Percentiles rank a stretch among this genome's conserved stretches.
These are phyloP conservation scores for Cryptoblepharus egeriae DNA, from an alignment of 2,797 vertebrate genomes.

Conservation along the genomic window DNA sequence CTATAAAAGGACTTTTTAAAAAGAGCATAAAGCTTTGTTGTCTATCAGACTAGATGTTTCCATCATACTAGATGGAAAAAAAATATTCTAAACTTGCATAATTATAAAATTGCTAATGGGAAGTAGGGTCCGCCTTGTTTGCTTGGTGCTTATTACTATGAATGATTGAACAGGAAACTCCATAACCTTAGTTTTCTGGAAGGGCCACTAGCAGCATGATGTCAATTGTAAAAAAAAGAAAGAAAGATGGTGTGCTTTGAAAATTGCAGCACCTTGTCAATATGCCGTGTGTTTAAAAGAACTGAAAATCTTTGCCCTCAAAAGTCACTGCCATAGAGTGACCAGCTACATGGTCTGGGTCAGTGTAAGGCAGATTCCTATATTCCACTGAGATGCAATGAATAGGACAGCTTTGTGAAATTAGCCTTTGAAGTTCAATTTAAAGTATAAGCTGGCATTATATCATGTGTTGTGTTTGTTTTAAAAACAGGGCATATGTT, in stretches of 20 bases:
- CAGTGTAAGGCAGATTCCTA: no score
- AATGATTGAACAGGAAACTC: background rate
- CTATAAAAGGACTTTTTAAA: background rate
- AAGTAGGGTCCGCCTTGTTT: background rate
- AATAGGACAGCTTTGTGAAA: background rate
- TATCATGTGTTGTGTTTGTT: slow-evolving; percentile 41
- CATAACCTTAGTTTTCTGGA: background rate
- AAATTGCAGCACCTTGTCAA: no score
- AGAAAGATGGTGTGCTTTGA: no score
- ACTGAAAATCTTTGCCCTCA: no score
- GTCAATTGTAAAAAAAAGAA: no score
- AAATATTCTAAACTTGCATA: background rate
- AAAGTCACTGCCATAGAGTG: no score
- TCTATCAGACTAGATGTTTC: no score
- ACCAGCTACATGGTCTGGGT: no score
- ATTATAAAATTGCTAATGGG: no score
- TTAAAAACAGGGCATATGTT: slow-evolving; percentile 88
- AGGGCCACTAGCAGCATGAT: background rate
- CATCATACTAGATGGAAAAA: no score
- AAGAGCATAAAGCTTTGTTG: no score
- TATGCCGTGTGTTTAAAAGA: no score
- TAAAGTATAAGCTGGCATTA: slow-evolving; percentile 6
- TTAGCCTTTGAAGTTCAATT: slow-evolving; percentile 5
- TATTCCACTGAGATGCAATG: background rate
- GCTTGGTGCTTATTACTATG: background rate